Conservation (phyloP, 1,140 invertebrate genomes). For the Lepeophtheirus salmonis region DNA sequence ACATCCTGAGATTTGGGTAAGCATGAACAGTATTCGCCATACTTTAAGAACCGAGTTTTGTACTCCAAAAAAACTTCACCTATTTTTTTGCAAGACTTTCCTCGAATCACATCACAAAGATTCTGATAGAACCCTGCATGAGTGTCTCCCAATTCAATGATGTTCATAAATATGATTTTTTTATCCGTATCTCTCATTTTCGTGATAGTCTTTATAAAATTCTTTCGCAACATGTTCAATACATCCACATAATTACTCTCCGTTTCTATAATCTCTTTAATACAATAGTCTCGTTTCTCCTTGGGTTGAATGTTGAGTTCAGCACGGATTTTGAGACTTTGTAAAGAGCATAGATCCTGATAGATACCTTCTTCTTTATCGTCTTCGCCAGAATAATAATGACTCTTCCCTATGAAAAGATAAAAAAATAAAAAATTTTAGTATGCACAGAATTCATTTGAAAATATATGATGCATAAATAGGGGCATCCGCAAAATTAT, state of each 20-base stretch:
- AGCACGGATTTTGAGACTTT: slow-evolving; percentile 16
- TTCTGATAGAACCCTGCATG: slow-evolving; percentile 14
- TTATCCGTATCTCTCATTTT: slow-evolving; percentile 13
- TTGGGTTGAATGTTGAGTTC: slow-evolving; percentile 21
- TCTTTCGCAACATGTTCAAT: slow-evolving; percentile 59
- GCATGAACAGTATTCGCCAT: slow-evolving; percentile 88
- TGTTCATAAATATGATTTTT: slow-evolving; percentile 18
- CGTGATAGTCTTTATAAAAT: slow-evolving; percentile 39
- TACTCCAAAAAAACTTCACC: slow-evolving; percentile 57
- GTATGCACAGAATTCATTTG: no score
- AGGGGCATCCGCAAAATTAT: no score
- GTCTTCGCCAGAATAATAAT: slow-evolving; percentile 5
- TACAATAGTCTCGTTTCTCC: slow-evolving; percentile 83
- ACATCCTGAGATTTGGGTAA: slow-evolving; percentile 55
- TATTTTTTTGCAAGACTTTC: slow-evolving; percentile 1
- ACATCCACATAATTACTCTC: slow-evolving; percentile 93
- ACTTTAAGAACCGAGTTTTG: slow-evolving; percentile 73
- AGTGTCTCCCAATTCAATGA: slow-evolving; percentile 15
- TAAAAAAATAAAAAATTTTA: no score
- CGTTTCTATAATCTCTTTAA: slow-evolving; percentile 85
- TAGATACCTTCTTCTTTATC: slow-evolving; percentile 27
- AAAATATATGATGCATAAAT: no score
- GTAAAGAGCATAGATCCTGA: slow-evolving; percentile 28
- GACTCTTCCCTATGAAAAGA: slow-evolving; percentile 1
- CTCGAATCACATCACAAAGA: slow-evolving; percentile 2